These are phyloP conservation scores for Xyrauchen texanus DNA, from an alignment of 2,113 vertebrate species.

Conservation along the genomic window DNA sequence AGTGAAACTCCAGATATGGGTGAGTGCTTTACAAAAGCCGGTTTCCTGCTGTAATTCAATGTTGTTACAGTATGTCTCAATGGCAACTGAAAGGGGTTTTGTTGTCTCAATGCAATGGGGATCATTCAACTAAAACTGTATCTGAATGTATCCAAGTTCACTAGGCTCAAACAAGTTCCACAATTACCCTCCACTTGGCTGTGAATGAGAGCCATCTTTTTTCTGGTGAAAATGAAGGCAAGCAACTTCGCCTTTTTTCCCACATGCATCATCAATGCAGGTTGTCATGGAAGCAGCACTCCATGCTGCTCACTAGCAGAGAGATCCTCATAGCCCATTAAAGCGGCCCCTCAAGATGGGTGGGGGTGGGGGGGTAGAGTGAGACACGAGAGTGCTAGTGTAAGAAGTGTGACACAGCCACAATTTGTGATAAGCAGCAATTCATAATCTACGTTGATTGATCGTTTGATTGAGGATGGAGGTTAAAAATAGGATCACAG, in stretches of 20 bases:
- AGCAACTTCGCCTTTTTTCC: constrained; percentile 27
- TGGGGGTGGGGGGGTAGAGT: constrained; percentile 1
- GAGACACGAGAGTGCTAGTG: constrained; percentile 28
- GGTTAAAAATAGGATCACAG: constrained; percentile 56
- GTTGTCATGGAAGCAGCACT: constrained; percentile 64
- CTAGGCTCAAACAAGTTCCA: neutral
- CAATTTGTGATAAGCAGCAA: constrained; percentile 44
- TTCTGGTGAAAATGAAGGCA: constrained; percentile 37
- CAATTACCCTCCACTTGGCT: constrained; percentile 9
- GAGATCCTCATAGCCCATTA: constrained; percentile 66
- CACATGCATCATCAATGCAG: constrained; percentile 55
- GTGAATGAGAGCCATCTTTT: constrained; percentile 45
- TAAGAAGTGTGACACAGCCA: constrained; percentile 15
- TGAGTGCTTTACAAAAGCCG: constrained; percentile 66
- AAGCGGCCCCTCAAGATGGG: constrained; percentile 58
- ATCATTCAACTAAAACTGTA: neutral
- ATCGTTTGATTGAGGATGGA: constrained; percentile 18
- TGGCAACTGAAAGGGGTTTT: neutral
- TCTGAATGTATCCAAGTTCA: neutral
- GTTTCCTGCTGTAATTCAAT: neutral
- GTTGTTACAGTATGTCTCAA: neutral
- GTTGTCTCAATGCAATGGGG: neutral
- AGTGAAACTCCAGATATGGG: constrained; percentile 98
- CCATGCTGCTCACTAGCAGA: constrained; percentile 51
- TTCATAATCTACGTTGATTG: constrained; percentile 57